Base-by-base conservation (phyloP, 1,140 invertebrate species). In the Rhagoletis pomonella region DNA sequence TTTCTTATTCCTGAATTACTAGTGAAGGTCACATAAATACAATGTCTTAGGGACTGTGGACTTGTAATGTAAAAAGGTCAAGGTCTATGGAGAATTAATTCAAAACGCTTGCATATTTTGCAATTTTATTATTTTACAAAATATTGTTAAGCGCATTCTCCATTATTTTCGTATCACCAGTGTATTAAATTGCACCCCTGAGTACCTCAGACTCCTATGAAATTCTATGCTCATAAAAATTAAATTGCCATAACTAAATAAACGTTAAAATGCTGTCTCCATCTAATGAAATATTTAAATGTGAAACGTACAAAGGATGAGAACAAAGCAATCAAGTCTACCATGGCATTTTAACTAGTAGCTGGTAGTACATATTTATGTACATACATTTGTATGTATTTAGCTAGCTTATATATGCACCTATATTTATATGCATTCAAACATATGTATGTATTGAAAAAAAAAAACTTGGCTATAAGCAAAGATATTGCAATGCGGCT, bases 241-340 rank as follows among this genome's bases (percentile, higher is more conserved):
- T 73, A 73, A 73, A 73, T 73, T 73, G 67, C 67, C 39, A 73
- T 73, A 17, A 73, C 67, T 73, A 14, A 73, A 73, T 69, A 69
- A 69, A 69, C 42, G 39, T 39, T 69, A 10, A 47, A 73, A 73
- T 73, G 42, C 42, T 73, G 67, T 73, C 39, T 73, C 67, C 67
- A 73, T 44, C 14, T 44, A 73, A 73, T 73, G 67, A 73, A 73
- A 73, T 73, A 73, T 73, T 73, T 73, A 73, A 47, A 73, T 73
- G 17, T 17, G 39, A 47, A 73, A 73, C 42, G 44, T 73, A 47
- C 67, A 44, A 17, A 39, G 67, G 67, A 73, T 73, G 17, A 17
- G 67, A 67, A 67, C 39, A 42, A 29, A 42, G 39, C 29, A 67
- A 67, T 67, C 19, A 42, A 42, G 64, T 67, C 64, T 67, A 39